A percentile compares a stretch with the other conserved stretches of the same genome.
phyloP scores from a whole-genome alignment of 2,888 invertebrate genomes.

The Danaus chrysippus region DNA sequence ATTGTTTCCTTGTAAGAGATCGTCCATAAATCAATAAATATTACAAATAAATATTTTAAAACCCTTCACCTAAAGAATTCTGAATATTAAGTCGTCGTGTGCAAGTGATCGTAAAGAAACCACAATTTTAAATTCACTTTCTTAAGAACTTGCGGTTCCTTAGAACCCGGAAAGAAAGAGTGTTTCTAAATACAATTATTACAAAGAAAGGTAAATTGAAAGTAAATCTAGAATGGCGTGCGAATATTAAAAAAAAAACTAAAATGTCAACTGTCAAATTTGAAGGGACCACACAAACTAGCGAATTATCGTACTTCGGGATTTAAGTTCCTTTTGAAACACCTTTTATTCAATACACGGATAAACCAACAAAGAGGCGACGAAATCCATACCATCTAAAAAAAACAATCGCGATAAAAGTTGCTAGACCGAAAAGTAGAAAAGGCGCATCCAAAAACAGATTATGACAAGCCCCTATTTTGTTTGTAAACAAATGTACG shows the following conservation, averaged over 20 bases:
- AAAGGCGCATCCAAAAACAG: slow-evolving; percentile 71
- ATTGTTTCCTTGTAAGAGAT: too few relatives aligned
- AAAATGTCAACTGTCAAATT: slow-evolving; percentile 61
- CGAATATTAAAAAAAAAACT: slow-evolving; percentile 43
- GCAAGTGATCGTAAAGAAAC: slow-evolving; percentile 31
- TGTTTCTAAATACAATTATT: slow-evolving; percentile 34
- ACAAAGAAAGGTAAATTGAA: slow-evolving; percentile 44
- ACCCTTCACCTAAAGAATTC: background rate
- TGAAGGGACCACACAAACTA: slow-evolving; percentile 63
- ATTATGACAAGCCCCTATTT: slow-evolving; percentile 77
- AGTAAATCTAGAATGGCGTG: slow-evolving; percentile 48
- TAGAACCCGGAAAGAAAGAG: slow-evolving; percentile 38
- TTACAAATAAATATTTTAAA: slow-evolving; percentile 35
- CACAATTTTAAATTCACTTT: slow-evolving; percentile 39
- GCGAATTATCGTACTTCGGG: slow-evolving; percentile 55
- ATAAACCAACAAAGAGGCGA: slow-evolving; percentile 74
- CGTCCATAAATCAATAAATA: slow-evolving; percentile 22
- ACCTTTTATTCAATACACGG: slow-evolving; percentile 54
- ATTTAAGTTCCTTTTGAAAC: slow-evolving; percentile 69
- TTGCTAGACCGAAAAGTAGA: slow-evolving; percentile 71
- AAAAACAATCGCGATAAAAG: slow-evolving; percentile 57
- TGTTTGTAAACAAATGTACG: slow-evolving; percentile 74
- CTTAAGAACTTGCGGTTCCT: slow-evolving; percentile 39
- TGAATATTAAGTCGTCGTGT: slow-evolving; percentile 13
- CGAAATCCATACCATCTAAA: slow-evolving; percentile 74